A percentile compares a stretch with the other conserved stretches of the same genome.
Conservation (phyloP, 92 coral and sea anemone species). For the Epizoanthus stellaris region DNA sequence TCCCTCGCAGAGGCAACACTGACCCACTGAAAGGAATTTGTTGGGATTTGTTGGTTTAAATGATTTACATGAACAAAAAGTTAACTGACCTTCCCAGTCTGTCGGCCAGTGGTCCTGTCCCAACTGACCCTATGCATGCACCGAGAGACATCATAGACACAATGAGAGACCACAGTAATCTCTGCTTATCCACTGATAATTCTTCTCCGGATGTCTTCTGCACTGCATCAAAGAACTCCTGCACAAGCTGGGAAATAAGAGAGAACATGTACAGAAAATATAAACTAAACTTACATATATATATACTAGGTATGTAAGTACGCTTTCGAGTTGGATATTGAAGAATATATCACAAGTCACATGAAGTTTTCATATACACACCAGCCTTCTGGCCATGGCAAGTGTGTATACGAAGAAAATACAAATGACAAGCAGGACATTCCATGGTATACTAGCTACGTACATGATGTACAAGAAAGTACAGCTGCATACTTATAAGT, state of each 20-base stretch:
- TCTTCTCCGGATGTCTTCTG: background rate
- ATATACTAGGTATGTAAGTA: background rate
- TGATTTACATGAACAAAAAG: no score
- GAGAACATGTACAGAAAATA: background rate
- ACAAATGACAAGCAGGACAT: no score
- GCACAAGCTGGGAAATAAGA: constrained; percentile 13
- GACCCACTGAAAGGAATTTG: no score
- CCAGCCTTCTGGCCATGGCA: no score
- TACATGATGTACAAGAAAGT: no score
- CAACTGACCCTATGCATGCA: constrained; percentile 11
- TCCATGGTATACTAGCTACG: no score
- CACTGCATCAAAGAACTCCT: constrained; percentile 38
- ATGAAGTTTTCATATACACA: background rate
- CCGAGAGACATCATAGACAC: constrained; percentile 35
- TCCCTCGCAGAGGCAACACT: no score
- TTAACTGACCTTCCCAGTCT: constrained; percentile 15
- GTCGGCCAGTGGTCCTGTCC: constrained; percentile 10
- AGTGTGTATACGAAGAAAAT: no score
- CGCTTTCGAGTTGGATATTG: background rate
- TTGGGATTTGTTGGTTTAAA: no score
- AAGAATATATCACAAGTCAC: no score
- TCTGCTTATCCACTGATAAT: constrained; percentile 7
- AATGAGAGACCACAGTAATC: constrained; percentile 36
- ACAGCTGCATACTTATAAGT: no score
- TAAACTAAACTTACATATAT: background rate